phyloP scores from a whole-genome alignment of 2,888 invertebrate species.

The Tanypteryx hageni region DNA sequence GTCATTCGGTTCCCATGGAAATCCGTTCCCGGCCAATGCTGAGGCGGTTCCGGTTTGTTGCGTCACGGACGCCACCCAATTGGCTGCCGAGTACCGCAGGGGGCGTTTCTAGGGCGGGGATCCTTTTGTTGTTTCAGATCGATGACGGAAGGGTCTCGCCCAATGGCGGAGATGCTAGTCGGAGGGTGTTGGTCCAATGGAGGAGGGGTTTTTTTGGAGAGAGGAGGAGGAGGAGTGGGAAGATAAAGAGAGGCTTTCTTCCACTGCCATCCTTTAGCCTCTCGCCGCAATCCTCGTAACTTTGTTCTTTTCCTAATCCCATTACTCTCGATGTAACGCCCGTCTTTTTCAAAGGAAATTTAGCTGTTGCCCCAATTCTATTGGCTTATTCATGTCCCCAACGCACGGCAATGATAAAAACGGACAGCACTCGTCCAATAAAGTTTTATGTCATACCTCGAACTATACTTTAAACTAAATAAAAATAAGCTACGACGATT shows the following conservation, averaged over 20 bases:
- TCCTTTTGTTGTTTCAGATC: slow-evolving; percentile 3
- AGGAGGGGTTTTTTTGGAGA: too few relatives aligned
- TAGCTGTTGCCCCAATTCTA: too few relatives aligned
- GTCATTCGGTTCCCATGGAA: slow-evolving; percentile 15
- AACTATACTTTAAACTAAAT: too few relatives aligned
- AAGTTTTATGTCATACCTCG: too few relatives aligned
- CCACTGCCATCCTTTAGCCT: not conserved
- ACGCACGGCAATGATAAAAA: too few relatives aligned
- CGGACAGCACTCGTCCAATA: too few relatives aligned
- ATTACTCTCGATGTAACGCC: too few relatives aligned
- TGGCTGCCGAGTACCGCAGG: not conserved
- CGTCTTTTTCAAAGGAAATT: too few relatives aligned
- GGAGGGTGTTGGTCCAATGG: not conserved
- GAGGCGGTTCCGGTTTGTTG: not conserved
- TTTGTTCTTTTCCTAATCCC: not conserved
- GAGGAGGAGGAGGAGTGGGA: too few relatives aligned
- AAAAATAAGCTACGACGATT: too few relatives aligned
- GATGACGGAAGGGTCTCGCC: not conserved
- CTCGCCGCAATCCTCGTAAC: not conserved
- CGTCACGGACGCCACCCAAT: slow-evolving; percentile 5
- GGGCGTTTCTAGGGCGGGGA: not conserved
- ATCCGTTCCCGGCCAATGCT: slow-evolving; percentile 7
- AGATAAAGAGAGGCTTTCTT: not conserved
- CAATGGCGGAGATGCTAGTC: not conserved
- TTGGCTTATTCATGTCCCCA: too few relatives aligned